phyloP scores from a whole-genome alignment of 2,888 invertebrate species.

The Julus scanicus region DNA sequence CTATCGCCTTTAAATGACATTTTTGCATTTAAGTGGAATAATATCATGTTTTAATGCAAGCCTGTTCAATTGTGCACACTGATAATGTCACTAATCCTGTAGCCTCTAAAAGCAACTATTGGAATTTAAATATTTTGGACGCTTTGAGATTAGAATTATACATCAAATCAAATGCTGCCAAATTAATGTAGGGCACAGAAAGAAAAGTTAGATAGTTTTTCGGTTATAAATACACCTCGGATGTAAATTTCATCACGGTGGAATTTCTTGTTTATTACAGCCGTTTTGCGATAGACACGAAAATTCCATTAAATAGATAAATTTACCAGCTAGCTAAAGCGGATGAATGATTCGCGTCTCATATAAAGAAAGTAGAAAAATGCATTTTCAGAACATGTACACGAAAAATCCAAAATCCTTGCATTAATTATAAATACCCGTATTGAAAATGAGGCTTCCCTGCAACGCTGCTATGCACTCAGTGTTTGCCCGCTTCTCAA shows the following conservation, averaged over 20 bases:
- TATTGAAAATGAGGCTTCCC: not conserved
- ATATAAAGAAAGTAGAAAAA: not conserved
- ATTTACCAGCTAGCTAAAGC: not conserved
- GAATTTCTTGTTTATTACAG: not conserved
- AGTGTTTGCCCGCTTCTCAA: not conserved
- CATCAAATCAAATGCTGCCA: not conserved
- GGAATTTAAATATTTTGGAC: not conserved
- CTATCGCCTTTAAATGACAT: not conserved
- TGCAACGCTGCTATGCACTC: not conserved
- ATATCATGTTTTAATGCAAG: not conserved
- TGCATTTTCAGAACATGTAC: not conserved
- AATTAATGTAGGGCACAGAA: not conserved
- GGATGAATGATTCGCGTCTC: not conserved
- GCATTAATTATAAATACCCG: not conserved
- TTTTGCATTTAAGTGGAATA: not conserved
- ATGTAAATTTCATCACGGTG: not conserved
- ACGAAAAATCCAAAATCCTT: not conserved
- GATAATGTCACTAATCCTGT: not conserved
- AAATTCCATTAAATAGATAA: slow-evolving; percentile 36
- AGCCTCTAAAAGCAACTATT: not conserved
- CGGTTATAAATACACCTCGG: not conserved
- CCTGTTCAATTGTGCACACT: not conserved
- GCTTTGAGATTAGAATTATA: not conserved
- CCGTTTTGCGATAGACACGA: slow-evolving; percentile 17
- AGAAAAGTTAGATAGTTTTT: not conserved